Evolutionary conservation across 2,113 vertebrate genomes (phyloP).

Genomic region (Pleuronectes platessa): DNA sequence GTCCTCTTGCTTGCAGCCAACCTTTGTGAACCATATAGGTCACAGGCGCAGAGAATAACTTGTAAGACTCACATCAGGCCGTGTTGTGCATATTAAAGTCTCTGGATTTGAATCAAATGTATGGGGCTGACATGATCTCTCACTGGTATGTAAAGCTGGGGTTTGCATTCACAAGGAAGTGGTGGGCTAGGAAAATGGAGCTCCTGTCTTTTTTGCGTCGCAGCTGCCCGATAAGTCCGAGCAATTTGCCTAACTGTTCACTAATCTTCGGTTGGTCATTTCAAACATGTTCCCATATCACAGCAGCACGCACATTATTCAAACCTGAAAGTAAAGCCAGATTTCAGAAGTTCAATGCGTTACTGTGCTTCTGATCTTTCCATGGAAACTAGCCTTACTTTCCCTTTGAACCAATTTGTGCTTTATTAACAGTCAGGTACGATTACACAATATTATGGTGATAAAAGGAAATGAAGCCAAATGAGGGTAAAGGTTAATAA

Average conservation of each 20-base stretch:
- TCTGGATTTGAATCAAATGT: slow-evolving; percentile 29
- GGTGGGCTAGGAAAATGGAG: slow-evolving; percentile 73
- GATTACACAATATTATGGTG: background rate
- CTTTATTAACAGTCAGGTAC: background rate
- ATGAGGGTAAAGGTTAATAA: background rate
- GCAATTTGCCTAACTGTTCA: slow-evolving; percentile 76
- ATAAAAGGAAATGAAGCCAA: background rate
- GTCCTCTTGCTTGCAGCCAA: background rate
- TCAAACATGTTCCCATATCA: slow-evolving; percentile 40
- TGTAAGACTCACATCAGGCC: no score
- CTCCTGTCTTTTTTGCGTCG: slow-evolving; percentile 29
- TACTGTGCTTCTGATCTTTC: background rate
- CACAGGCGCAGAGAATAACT: background rate
- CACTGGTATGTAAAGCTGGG: slow-evolving; percentile 40
- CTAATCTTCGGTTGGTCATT: slow-evolving; percentile 42
- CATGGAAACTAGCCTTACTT: background rate
- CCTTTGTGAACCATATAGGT: background rate
- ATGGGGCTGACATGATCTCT: background rate
- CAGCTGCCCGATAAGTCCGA: slow-evolving; percentile 41
- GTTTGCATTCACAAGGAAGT: slow-evolving; percentile 43
- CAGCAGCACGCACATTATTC: slow-evolving; percentile 2
- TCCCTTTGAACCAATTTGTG: background rate
- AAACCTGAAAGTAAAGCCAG: slow-evolving; percentile 5
- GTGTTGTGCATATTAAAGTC: background rate
- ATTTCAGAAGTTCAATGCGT: background rate